Evolutionary conservation across 2,797 vertebrate species (phyloP), one percentile per base, ranked within the genome.

Genomic region (Coranthus polyacanthus): DNA sequence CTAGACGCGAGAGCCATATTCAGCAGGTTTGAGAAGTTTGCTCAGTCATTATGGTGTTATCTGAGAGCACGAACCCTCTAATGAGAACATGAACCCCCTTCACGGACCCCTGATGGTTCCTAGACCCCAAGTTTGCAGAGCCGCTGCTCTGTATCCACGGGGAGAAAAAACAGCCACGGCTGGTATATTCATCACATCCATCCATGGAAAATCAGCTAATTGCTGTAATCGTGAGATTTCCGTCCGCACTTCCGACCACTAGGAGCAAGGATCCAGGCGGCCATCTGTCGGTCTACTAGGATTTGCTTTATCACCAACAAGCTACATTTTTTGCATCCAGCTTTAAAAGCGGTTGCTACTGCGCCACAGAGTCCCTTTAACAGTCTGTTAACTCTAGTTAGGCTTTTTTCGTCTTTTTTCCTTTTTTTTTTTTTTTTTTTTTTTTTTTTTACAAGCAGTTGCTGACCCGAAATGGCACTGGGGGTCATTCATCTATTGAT

Each of bases 191-290:
- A 86, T 89, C 83, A 78, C 85, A 78, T 68, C 57, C 82, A 69
- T 79, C 62, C 83, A 54, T 85, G 87, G 83, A 90, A 89, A 86
- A 89, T 72, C 68, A 73, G 72, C 82, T 89, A 87, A 91, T 91
- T 87, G 83, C 82, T 87, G 83, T 86, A 87, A 87, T 89, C 59
- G 82, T 82, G 78, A 86, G 78, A 83, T 89, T 89, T 91, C 89
- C 88, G 82, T 80, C 84, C 83, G 62, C 86, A 74, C 86, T 85
- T 89, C 88, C 84, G 88, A 87, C 88, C 88, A 60, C 88, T 74
- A 74, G 78, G 75, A 83, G 86, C 74, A 17, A 75, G 47, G 68
- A 81, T 79, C 78, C 78, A 65, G 79, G 57, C 77, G 75, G 72
- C 82, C 83, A 89, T 89, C 85, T 90, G 89, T 84, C 81, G 78